A percentile compares a stretch with the other conserved stretches of the same genome.
These are phyloP conservation scores for Macaria notata DNA, from an alignment of 2,888 invertebrate genomes.

Conservation along the genomic window DNA sequence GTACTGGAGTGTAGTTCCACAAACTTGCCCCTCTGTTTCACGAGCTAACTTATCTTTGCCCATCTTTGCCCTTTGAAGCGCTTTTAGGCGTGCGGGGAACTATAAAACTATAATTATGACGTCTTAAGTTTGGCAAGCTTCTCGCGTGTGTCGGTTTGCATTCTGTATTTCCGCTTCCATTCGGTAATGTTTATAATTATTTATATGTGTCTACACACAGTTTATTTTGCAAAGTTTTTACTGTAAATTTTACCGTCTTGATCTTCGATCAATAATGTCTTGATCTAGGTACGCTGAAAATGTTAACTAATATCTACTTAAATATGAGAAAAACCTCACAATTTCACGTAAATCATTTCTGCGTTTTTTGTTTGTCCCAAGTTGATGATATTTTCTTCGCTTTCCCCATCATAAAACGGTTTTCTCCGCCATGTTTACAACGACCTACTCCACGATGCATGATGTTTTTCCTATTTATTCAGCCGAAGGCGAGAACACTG, in stretches of 20 bases:
- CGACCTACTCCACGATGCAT: constrained; percentile 5
- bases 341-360: too few species aligned
- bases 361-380: neutral
- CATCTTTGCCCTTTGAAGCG: constrained; percentile 24
- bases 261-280: too few species aligned
- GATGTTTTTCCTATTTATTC: constrained; percentile 16
- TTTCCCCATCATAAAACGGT: neutral
- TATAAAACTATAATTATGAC: constrained; percentile 34
- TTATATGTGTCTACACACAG: too few species aligned
- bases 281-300: too few species aligned
- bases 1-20: constrained; percentile 44
- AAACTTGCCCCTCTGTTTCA: constrained; percentile 46
- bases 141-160: neutral
- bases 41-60: constrained; percentile 5
- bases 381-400: neutral
- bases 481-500: constrained; percentile 14
- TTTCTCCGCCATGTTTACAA: constrained; percentile 6
- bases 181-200: too few species aligned
- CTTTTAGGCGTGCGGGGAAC: constrained; percentile 27
- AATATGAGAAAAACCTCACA: too few species aligned
- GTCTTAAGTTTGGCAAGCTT: neutral
- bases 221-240: too few species aligned
- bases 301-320: too few species aligned
- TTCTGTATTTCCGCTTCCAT: too few species aligned
- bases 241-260: too few species aligned